Conservation (phyloP, 2,797 vertebrate genomes). For the Etheostoma perlongum region DNA sequence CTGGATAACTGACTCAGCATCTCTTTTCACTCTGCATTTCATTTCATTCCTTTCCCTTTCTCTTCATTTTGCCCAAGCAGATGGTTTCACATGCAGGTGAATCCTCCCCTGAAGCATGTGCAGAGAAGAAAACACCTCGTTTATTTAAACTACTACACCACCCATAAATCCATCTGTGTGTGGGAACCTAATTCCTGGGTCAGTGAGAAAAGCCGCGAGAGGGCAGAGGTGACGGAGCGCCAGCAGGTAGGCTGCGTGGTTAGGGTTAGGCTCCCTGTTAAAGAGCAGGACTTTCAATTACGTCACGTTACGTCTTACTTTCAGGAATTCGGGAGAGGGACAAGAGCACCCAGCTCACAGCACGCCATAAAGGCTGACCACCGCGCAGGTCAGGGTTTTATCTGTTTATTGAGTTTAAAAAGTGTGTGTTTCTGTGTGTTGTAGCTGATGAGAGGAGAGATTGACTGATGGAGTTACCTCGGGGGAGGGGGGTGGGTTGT, state of each 20-base stretch:
- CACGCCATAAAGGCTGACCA: slow-evolving; percentile 32
- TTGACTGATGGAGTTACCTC: slow-evolving; percentile 26
- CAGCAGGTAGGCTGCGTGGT: slow-evolving; percentile 26
- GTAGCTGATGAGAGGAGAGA: slow-evolving; percentile 40
- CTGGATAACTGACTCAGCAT: background rate
- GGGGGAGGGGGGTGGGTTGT: slow-evolving; percentile 1
- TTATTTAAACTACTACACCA: slow-evolving; percentile 35
- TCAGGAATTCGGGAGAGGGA: slow-evolving; percentile 33
- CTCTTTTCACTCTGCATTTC: background rate
- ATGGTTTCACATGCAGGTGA: slow-evolving; percentile 21
- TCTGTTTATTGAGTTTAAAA: slow-evolving; percentile 46
- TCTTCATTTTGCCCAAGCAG: slow-evolving; percentile 10
- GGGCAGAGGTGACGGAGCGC: slow-evolving; percentile 36
- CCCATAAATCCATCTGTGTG: slow-evolving; percentile 50
- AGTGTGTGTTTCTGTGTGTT: slow-evolving; percentile 39
- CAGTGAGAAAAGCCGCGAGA: slow-evolving; percentile 10
- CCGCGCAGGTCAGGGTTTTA: slow-evolving; percentile 18
- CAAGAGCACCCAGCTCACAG: slow-evolving; percentile 7
- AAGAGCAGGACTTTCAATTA: slow-evolving; percentile 26
- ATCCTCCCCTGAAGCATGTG: background rate
- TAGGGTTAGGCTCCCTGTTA: slow-evolving; percentile 16
- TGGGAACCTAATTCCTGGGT: slow-evolving; percentile 44
- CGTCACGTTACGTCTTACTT: background rate
- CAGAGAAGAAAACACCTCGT: background rate
- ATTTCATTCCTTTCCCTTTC: background rate